Evolutionary conservation across 1,140 invertebrate species (phyloP).

Genomic region (Sesamia nonagrioides): DNA sequence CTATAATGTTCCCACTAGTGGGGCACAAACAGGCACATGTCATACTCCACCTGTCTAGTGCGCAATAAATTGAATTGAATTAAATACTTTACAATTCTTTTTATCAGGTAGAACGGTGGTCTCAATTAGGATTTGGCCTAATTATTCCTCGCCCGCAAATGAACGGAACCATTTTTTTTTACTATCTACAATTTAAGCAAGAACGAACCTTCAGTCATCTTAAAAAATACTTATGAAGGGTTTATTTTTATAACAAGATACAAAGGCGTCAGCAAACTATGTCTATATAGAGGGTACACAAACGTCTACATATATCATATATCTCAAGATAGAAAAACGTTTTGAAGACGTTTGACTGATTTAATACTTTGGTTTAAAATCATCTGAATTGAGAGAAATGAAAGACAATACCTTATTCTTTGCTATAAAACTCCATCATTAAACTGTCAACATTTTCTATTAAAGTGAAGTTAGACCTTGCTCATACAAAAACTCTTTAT

Average conservation of each 20-base stretch:
- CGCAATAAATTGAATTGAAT: too few relatives aligned
- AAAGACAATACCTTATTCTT: constrained; percentile 18
- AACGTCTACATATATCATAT: background rate
- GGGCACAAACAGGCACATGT: too few relatives aligned
- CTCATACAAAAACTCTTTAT: too few relatives aligned
- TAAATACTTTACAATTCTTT: too few relatives aligned
- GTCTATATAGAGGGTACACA: background rate
- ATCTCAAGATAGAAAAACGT: background rate
- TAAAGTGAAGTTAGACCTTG: too few relatives aligned
- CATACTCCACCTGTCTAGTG: too few relatives aligned
- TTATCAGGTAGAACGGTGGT: too few relatives aligned
- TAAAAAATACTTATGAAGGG: background rate
- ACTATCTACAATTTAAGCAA: too few relatives aligned
- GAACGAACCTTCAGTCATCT: background rate
- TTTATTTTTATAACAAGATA: background rate
- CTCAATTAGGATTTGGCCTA: too few relatives aligned
- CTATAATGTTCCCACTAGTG: too few relatives aligned
- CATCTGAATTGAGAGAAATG: constrained; percentile 1
- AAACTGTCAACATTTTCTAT: background rate
- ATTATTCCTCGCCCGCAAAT: too few relatives aligned
- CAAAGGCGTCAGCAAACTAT: background rate
- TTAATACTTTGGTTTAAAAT: constrained; percentile 8
- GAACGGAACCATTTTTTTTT: too few relatives aligned
- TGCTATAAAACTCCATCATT: background rate
- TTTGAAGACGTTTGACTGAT: background rate